Percentiles rank a stretch among this genome's conserved stretches.
Conservation (phyloP, 2,888 invertebrate species). For the Zeuzera pyrina region DNA sequence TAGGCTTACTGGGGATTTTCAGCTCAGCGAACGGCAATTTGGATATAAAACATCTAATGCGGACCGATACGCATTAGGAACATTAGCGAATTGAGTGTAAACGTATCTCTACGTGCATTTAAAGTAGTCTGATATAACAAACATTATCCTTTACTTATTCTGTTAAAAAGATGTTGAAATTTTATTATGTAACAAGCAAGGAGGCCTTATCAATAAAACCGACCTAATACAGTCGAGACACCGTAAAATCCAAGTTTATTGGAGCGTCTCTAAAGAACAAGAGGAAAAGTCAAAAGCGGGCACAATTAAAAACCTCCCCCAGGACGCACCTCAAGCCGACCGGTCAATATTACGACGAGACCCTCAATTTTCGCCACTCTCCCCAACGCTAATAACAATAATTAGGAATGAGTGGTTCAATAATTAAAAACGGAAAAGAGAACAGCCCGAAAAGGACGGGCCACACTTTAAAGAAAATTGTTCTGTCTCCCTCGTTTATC, state of each 20-base stretch:
- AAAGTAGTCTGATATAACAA: background rate
- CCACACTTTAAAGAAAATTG: conserved; percentile 34
- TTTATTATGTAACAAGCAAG: conserved; percentile 7
- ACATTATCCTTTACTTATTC: too few species aligned
- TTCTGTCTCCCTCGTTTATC: conserved; percentile 30
- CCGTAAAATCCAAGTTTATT: conserved; percentile 65
- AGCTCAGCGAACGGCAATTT: conserved; percentile 58
- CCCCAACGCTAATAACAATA: conserved; percentile 73
- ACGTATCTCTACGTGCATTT: background rate
- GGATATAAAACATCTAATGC: conserved; percentile 63
- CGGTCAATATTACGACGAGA: conserved; percentile 67
- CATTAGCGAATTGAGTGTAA: conserved; percentile 59
- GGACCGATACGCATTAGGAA: conserved; percentile 55
- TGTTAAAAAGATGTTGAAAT: too few species aligned
- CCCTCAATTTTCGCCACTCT: conserved; percentile 72
- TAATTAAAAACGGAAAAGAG: conserved; percentile 75
- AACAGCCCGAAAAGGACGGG: conserved; percentile 60
- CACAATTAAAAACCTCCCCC: conserved; percentile 67
- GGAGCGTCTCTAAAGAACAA: conserved; percentile 64
- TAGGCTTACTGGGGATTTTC: conserved; percentile 61
- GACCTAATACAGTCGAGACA: conserved; percentile 46
- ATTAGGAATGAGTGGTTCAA: conserved; percentile 75
- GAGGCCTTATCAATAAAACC: conserved; percentile 40
- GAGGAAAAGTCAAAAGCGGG: conserved; percentile 64
- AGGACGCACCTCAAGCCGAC: conserved; percentile 53